Evolutionary conservation across 2,888 invertebrate species (phyloP), one percentile per base, ranked within the genome.

Genomic region (Sminthurides aquaticus): DNA sequence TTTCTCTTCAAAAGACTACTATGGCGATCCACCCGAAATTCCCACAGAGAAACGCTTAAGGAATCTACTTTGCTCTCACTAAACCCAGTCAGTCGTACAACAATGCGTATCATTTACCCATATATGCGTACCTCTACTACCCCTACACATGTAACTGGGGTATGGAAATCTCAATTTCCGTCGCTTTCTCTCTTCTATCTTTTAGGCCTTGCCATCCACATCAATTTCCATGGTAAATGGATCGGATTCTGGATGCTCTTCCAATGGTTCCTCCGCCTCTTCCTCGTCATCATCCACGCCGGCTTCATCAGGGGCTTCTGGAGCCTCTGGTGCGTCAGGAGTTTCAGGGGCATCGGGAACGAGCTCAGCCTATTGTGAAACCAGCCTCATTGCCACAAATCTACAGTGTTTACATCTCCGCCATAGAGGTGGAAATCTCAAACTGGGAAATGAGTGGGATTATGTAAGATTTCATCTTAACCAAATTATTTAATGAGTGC

Each of bases 161-260:
- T n/a, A n/a, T n/a, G n/a, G n/a, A n/a, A 34, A 34, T 34, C 43
- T 34, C 8, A 34, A 34, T n/a, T n/a, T n/a, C n/a, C n/a, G n/a
- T n/a, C n/a, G 43, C 43, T 11, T 34, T 11, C 15, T 34, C 15
- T 34, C 43, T 57, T 57, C 26, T n/a, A 27, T 20, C n/a, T n/a
- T 28, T 2, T 18, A 57, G 57, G 29, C 57, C n/a, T 18, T 57
- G 2, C n/a, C 54, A 5, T 24, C 61, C 18, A 62, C 56, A 55
- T 43, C 57, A 57, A 62, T 57, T 62, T 62, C 62, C 57, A 27
- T 27, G n/a, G 62, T 62, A 27, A 62, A 62, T 27, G 62, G 57
- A 49, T 62, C 62, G 11, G 56, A 56, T 49, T 57, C 57, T 25
- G 56, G 43, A 22, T 62, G 62, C 26, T 62, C 62, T 8, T 62